Evolutionary conservation across 1,140 invertebrate genomes (phyloP), one percentile per base, ranked within the genome.

Genomic region (Aphelinus atriplicis): DNA sequence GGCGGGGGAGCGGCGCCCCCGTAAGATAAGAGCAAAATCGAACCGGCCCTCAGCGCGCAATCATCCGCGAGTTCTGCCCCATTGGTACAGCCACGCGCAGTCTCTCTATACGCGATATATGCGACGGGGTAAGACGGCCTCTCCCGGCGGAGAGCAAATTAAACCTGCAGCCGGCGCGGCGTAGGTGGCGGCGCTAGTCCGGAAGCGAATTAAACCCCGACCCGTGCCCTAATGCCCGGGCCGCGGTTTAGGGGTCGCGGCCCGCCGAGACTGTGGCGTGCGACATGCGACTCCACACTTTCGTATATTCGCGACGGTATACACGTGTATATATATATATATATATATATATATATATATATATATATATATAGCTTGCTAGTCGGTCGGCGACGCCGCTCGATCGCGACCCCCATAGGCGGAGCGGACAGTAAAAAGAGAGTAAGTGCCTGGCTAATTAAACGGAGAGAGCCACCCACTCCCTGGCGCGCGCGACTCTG

Each of bases 181-280:
- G 26, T 26, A 26, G 26, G 55, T 1, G 26, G 55, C 57, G n/a
- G 1, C 1, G 43, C n/a, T 4, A 45, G 9, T 62, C 60, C 60
- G 60, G 43, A 45, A 62, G 60, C 60, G 60, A 62, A 62, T 62
- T 62, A 62, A 45, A 46, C 43, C 61, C 47, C 61, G 46, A 47
- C 61, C 61, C 43, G 10, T 58, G 10, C 4, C 9, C 7, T 2
- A 42, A 3, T 58, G 6, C n/a, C 9, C n/a, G 26, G 3, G 9
- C 10, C n/a, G 57, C 3, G n/a, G 9, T 58, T 5, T 42, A 58
- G n/a, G 43, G 56, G 43, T 58, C n/a, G 4, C 26, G 26, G 26
- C 0, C 26, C 26, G 26, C 26, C 26, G 26, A 57, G 1, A 9
- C 9, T 26, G 6, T 58, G n/a, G 60, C 60, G 60, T 62, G 60